A percentile compares a stretch with the other conserved stretches of the same genome.
Conservation (phyloP, 2,113 vertebrate genomes). For the Anas platyrhynchos region DNA sequence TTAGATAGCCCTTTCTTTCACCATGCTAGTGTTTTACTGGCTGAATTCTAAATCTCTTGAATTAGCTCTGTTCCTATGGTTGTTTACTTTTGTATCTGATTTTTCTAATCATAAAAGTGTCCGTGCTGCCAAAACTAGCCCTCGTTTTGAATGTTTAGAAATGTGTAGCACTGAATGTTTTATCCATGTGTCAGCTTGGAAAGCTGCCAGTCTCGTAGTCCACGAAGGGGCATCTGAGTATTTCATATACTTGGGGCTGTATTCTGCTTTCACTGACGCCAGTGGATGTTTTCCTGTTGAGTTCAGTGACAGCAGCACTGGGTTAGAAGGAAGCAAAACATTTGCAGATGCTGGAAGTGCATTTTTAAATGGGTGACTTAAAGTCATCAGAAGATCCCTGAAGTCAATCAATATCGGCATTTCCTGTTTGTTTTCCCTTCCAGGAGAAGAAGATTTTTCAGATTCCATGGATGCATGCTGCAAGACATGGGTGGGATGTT, state of each 20-base stretch:
- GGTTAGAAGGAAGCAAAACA: background rate
- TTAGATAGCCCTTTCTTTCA: background rate
- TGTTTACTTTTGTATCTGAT: background rate
- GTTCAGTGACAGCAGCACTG: background rate
- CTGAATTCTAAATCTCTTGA: background rate
- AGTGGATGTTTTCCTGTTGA: constrained; percentile 21
- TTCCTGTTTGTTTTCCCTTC: constrained; percentile 49
- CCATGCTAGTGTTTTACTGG: background rate
- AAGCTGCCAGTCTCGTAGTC: background rate
- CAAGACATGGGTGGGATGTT: constrained; percentile 90
- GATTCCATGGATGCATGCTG: constrained; percentile 92
- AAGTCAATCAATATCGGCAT: constrained; percentile 15
- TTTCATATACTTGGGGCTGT: background rate
- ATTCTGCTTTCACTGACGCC: background rate
- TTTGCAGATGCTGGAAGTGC: background rate
- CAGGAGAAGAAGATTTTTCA: constrained; percentile 93
- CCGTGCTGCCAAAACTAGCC: background rate
- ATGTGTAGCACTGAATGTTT: constrained; percentile 7
- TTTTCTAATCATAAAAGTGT: constrained; percentile 1
- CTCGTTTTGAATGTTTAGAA: constrained; percentile 7
- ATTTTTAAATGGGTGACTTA: constrained; percentile 11
- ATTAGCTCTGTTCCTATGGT: background rate
- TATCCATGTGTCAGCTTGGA: constrained; percentile 24
- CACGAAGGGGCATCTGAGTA: background rate
- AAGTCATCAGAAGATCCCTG: constrained; percentile 1